Percentiles rank a stretch among this genome's conserved stretches.
Conservation (phyloP, 1,140 invertebrate species). For the Drosophila bipectinata region DNA sequence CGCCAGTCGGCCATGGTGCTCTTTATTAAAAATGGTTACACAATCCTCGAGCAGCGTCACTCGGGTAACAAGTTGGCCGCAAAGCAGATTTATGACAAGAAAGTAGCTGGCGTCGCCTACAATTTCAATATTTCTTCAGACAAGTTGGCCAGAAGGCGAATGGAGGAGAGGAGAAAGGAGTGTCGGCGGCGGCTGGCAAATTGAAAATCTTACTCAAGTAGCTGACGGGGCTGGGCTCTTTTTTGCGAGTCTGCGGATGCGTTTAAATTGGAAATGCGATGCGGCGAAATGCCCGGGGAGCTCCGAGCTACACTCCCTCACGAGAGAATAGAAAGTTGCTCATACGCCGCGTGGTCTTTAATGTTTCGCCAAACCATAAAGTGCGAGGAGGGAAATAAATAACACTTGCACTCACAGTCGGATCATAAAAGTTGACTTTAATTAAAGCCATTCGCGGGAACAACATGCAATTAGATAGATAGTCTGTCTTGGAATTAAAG, state of each 20-base stretch:
- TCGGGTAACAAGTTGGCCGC: slow-evolving; percentile 38
- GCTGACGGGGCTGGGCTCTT: slow-evolving; percentile 37
- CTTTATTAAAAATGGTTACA: slow-evolving; percentile 29
- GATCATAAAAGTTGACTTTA: slow-evolving; percentile 73
- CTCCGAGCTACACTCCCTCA: slow-evolving; percentile 1
- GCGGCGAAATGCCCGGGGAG: slow-evolving; percentile 19
- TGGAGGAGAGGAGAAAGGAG: slow-evolving; percentile 4
- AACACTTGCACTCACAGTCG: slow-evolving; percentile 57
- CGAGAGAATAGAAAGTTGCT: slow-evolving; percentile 48
- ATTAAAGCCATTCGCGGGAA: slow-evolving; percentile 65
- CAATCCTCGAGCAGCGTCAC: slow-evolving; percentile 3
- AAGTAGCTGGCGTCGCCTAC: slow-evolving; percentile 60
- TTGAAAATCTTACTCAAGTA: slow-evolving; percentile 77
- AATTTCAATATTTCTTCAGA: slow-evolving; percentile 81
- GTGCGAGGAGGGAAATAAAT: slow-evolving; percentile 31
- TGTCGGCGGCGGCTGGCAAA: slow-evolving; percentile 44
- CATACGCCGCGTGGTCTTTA: slow-evolving; percentile 59
- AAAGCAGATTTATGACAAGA: slow-evolving; percentile 71
- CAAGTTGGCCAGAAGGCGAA: slow-evolving; percentile 14
- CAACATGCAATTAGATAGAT: slow-evolving; percentile 58
- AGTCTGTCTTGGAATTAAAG: slow-evolving; percentile 6
- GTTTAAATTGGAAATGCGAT: slow-evolving; percentile 74
- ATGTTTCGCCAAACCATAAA: slow-evolving; percentile 41
- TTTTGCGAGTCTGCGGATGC: slow-evolving; percentile 37
- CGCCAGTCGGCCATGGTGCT: neutral